phyloP scores from a whole-genome alignment of 2,888 invertebrate genomes.

The Beris morrisii region DNA sequence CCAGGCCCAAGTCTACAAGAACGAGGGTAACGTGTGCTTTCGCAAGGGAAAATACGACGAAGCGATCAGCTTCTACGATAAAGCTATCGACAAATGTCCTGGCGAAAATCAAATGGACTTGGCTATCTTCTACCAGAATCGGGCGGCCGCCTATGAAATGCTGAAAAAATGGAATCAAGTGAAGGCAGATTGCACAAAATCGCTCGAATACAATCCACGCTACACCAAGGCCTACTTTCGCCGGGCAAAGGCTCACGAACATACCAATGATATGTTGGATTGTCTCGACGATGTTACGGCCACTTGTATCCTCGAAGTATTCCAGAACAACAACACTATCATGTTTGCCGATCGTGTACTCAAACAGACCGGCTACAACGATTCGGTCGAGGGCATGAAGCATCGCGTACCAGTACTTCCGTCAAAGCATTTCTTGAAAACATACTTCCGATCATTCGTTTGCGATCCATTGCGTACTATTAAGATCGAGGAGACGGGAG shows the following conservation, averaged over 20 bases:
- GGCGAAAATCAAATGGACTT: slow-evolving; percentile 71
- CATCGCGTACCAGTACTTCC: slow-evolving; percentile 75
- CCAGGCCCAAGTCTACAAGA: slow-evolving; percentile 78
- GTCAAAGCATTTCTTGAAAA: slow-evolving; percentile 81
- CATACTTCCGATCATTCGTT: slow-evolving; percentile 85
- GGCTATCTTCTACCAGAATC: slow-evolving; percentile 92
- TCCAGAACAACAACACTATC: slow-evolving; percentile 78
- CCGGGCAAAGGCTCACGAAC: slow-evolving; percentile 81
- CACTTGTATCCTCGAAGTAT: slow-evolving; percentile 87
- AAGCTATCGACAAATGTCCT: slow-evolving; percentile 90
- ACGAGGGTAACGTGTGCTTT: slow-evolving; percentile 85
- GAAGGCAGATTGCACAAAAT: slow-evolving; percentile 82
- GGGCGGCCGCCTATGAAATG: slow-evolving; percentile 94
- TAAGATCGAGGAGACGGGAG: slow-evolving; percentile 54
- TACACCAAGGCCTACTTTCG: slow-evolving; percentile 87
- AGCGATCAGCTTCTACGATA: slow-evolving; percentile 85
- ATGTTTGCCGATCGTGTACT: slow-evolving; percentile 85
- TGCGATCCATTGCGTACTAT: slow-evolving; percentile 76
- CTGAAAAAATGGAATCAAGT: slow-evolving; percentile 82
- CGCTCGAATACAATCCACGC: slow-evolving; percentile 79
- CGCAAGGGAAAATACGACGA: slow-evolving; percentile 86
- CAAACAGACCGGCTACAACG: slow-evolving; percentile 67
- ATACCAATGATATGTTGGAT: slow-evolving; percentile 73
- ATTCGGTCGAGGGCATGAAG: slow-evolving; percentile 74
- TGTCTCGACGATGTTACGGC: slow-evolving; percentile 92